Evolutionary conservation across 2,113 vertebrate genomes (phyloP).

Genomic region (Scomber colias): DNA sequence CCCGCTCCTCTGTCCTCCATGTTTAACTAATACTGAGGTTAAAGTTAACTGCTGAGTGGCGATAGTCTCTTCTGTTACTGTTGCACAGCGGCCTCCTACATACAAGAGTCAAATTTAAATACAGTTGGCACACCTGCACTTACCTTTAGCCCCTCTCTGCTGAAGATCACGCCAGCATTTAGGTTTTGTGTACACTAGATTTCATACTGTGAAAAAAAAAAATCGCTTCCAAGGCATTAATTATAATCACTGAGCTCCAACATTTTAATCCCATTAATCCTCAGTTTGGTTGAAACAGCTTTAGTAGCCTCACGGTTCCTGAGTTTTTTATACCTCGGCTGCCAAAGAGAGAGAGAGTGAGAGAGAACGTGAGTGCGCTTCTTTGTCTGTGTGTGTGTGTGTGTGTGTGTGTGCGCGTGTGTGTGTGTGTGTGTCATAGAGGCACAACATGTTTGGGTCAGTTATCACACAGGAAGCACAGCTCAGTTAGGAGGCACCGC

Average conservation of each 20-base stretch:
- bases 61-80: constrained; percentile 4
- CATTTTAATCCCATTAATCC: constrained; percentile 50
- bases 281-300: constrained; percentile 9
- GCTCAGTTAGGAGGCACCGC: constrained; percentile 75
- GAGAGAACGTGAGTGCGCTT: constrained; percentile 1
- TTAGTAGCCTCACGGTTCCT: neutral
- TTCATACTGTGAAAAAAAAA: constrained; percentile 12
- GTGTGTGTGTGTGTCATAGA: constrained; percentile 27
- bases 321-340: neutral
- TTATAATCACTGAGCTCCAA: constrained; percentile 17
- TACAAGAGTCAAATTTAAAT: constrained; percentile 49
- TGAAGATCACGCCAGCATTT: constrained; percentile 40
- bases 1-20: neutral
- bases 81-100: constrained; percentile 17
- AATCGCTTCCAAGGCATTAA: constrained; percentile 23
- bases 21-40: constrained; percentile 17
- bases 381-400: constrained; percentile 32
- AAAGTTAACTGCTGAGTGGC: neutral
- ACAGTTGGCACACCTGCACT: constrained; percentile 34
- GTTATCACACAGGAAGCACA: constrained; percentile 85
- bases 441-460: constrained; percentile 65
- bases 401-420: neutral
- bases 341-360: constrained; percentile 4
- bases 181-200: constrained; percentile 27
- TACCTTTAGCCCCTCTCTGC: constrained; percentile 52